phyloP scores from a whole-genome alignment of 1,140 invertebrate genomes.

The Drosophila ananassae region DNA sequence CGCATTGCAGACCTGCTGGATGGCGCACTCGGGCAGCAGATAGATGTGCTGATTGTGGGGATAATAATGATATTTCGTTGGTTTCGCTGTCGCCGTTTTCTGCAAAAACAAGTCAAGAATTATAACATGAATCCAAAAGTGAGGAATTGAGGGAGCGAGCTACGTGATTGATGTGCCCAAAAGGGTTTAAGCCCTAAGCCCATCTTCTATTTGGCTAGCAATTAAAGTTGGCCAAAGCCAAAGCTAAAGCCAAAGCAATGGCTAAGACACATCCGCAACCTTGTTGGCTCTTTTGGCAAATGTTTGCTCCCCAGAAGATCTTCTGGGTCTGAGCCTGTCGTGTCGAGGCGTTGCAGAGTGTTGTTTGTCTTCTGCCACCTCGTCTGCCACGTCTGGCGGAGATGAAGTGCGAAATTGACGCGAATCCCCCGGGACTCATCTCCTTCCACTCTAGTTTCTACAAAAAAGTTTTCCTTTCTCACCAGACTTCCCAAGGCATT shows the following conservation, averaged over 20 bases:
- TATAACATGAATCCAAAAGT: not conserved
- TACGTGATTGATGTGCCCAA: conserved; percentile 51
- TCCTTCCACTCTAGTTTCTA: not conserved
- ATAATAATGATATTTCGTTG: conserved; percentile 96
- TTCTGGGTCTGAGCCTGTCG: conserved; percentile 52
- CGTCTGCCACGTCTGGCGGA: conserved; percentile 27
- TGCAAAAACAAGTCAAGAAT: conserved; percentile 85
- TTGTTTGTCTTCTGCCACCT: conserved; percentile 36
- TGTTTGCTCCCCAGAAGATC: conserved; percentile 55
- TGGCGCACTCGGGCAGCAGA: conserved; percentile 95
- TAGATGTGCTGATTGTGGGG: conserved; percentile 97
- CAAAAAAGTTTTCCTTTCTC: conserved; percentile 16
- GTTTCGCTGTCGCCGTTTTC: conserved; percentile 91
- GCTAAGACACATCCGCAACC: conserved; percentile 1
- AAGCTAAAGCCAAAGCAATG: not conserved
- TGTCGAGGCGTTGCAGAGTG: conserved; percentile 43
- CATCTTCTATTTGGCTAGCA: conserved; percentile 39
- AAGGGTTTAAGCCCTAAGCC: conserved; percentile 14
- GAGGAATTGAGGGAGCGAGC: conserved; percentile 24
- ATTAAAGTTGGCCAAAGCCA: conserved; percentile 23
- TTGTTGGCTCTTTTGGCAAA: conserved; percentile 51
- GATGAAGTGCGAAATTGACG: conserved; percentile 71
- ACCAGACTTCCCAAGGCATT: not conserved
- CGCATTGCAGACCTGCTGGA: conserved; percentile 96
- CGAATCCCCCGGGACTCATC: conserved; percentile 8